These are phyloP conservation scores for Polyploca ridens DNA, from an alignment of 2,888 invertebrate genomes.

Conservation along the genomic window DNA sequence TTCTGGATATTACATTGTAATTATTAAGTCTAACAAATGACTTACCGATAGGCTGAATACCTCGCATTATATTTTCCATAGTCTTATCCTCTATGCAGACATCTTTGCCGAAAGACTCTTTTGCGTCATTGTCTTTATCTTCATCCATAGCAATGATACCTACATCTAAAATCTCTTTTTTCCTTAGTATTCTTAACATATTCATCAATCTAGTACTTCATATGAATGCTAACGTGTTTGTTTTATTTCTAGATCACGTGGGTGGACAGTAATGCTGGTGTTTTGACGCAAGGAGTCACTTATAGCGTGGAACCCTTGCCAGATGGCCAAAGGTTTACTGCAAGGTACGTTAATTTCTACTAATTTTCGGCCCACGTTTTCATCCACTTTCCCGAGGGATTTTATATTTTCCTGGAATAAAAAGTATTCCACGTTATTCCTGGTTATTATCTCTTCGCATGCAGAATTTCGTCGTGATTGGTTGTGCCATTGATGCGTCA, in stretches of 20 bases:
- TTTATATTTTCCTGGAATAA: too few species aligned
- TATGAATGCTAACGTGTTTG: not conserved
- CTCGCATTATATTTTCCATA: too few species aligned
- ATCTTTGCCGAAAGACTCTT: not conserved
- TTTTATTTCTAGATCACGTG: slow-evolving; percentile 90
- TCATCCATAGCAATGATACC: not conserved
- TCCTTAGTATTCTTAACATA: not conserved
- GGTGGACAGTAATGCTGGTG: slow-evolving; percentile 95
- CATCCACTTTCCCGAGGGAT: too few species aligned
- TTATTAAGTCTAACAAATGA: too few species aligned
- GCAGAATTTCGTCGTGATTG: too few species aligned
- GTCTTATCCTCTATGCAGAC: too few species aligned
- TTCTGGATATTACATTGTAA: too few species aligned
- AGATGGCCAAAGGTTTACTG: slow-evolving; percentile 93
- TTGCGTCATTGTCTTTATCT: not conserved
- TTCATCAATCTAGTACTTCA: not conserved
- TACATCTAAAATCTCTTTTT: not conserved
- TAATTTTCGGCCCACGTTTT: not conserved
- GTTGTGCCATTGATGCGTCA: too few species aligned
- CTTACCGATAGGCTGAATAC: too few species aligned
- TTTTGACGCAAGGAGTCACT: slow-evolving; percentile 91
- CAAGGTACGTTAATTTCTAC: slow-evolving; percentile 70
- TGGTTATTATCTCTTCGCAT: too few species aligned
- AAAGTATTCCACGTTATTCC: too few species aligned
- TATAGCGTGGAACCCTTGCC: slow-evolving; percentile 90